Conservation (phyloP, 2,797 vertebrate species). For the Acomys russatus region DNA sequence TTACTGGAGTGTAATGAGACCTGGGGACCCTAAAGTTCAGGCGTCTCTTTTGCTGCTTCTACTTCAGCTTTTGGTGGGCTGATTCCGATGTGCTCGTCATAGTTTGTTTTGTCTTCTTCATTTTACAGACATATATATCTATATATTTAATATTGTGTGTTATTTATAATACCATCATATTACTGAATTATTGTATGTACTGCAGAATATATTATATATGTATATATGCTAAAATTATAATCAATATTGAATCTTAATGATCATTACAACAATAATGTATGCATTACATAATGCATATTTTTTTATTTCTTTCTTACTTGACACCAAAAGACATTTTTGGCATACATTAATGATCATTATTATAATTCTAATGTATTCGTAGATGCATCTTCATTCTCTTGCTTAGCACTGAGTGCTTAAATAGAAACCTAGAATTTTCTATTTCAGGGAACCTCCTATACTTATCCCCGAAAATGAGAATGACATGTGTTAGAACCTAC, state of each 20-base stretch:
- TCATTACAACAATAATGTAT: not conserved
- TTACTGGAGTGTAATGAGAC: slow-evolving; percentile 90
- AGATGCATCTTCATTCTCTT: not conserved
- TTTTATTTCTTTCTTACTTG: not conserved
- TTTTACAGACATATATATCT: not conserved
- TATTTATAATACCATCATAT: not conserved
- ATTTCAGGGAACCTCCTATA: not conserved
- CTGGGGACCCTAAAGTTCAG: slow-evolving; percentile 84
- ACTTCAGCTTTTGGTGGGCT: slow-evolving; percentile 87
- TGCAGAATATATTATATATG: not conserved
- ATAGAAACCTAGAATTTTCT: not conserved
- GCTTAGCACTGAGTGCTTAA: not conserved
- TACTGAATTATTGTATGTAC: not conserved
- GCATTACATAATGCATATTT: not conserved
- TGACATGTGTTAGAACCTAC: not conserved
- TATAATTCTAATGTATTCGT: not conserved
- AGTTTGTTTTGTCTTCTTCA: not conserved
- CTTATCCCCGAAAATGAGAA: not conserved
- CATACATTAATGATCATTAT: not conserved
- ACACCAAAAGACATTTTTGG: not conserved
- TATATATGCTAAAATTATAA: too few relatives aligned
- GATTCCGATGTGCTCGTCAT: slow-evolving; percentile 69
- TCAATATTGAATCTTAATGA: too few relatives aligned
- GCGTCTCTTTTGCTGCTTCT: slow-evolving; percentile 84
- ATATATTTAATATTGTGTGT: not conserved